Evolutionary conservation across 1,140 invertebrate genomes (phyloP), one percentile per base, ranked within the genome.

Genomic region (Drosophila leontia): DNA sequence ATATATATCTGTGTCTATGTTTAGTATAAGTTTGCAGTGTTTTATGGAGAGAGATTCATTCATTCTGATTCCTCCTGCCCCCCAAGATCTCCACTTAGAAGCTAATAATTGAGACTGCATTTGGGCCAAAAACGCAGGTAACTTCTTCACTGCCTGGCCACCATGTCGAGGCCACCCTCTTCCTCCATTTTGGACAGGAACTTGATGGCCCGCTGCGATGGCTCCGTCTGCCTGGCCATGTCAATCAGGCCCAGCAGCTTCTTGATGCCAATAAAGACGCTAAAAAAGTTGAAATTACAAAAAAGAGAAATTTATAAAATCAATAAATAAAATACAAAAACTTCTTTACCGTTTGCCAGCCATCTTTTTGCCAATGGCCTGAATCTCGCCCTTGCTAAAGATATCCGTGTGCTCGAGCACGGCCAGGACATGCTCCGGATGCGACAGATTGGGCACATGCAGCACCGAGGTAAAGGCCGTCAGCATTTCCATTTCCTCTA

Each of bases 401-500:
- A 96, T 95, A 86, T 98, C 97, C 45, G 96, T 95, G 60, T 98
- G 95, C 87, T 98, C 97, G 7, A 99, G 93, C 11, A 99, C 98
- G 42, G 95, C 94, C 64, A 98, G 83, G 1, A 99, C 93, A 92
- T 99, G 97, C 64, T 99, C 97, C 2, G 96, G 94, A 76, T 95
- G 95, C 12, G 96, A 97, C 55, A 99, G 94, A 93, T 98, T 98
- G 1, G 97, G 97, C 51, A 99, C 97, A 92, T 98, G 98, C 41
- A 99, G 94, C 50, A 97, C 95, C 29, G 96, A 96, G 32, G 97
- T 98, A 93, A 99, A 99, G 9, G 96, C 97, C 42, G 97, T 96
- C 17, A 99, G 93, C 95, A 99, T 95, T 93, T 98, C 98, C 97
- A 99, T 97, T 82, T 99, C 98, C 91, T 98, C 96, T 45, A 99